These are phyloP conservation scores for Sesamia nonagrioides DNA, from an alignment of 1,140 invertebrate species.

Conservation along the genomic window DNA sequence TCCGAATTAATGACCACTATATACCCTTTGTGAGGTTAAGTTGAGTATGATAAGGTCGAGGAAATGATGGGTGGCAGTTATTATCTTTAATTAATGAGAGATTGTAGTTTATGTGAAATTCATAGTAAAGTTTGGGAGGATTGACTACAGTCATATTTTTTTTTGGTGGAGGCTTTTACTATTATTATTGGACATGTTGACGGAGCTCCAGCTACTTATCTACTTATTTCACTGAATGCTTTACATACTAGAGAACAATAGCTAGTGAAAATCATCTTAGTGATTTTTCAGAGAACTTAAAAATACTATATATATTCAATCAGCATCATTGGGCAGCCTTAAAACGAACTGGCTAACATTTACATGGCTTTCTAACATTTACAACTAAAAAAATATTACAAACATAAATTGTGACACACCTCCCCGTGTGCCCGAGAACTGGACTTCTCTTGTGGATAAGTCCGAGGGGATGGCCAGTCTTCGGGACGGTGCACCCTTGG, in stretches of 20 bases:
- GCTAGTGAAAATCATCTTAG: neutral
- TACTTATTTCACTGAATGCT: neutral
- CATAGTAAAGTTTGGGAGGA: conserved; percentile 18
- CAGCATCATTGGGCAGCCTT: too few species aligned
- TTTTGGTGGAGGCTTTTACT: neutral
- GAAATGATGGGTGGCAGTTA: conserved; percentile 46
- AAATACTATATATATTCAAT: too few species aligned
- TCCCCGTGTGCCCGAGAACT: too few species aligned
- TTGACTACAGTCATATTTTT: neutral
- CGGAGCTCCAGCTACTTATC: neutral
- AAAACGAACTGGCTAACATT: too few species aligned
- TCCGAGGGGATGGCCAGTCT: too few species aligned
- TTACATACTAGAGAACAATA: neutral
- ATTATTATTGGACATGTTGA: neutral
- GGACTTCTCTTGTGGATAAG: too few species aligned
- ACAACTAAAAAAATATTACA: too few species aligned
- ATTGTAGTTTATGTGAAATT: conserved; percentile 33
- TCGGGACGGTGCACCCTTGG: too few species aligned
- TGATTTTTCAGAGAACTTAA: too few species aligned
- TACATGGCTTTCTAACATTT: too few species aligned
- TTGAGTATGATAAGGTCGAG: conserved; percentile 44
- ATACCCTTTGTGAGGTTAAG: conserved; percentile 39
- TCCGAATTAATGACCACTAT: conserved; percentile 65
- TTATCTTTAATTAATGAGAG: conserved; percentile 34
- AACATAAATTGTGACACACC: too few species aligned